Base-by-base conservation (phyloP, 1,140 invertebrate species). In the Drosophila ohnishii region DNA sequence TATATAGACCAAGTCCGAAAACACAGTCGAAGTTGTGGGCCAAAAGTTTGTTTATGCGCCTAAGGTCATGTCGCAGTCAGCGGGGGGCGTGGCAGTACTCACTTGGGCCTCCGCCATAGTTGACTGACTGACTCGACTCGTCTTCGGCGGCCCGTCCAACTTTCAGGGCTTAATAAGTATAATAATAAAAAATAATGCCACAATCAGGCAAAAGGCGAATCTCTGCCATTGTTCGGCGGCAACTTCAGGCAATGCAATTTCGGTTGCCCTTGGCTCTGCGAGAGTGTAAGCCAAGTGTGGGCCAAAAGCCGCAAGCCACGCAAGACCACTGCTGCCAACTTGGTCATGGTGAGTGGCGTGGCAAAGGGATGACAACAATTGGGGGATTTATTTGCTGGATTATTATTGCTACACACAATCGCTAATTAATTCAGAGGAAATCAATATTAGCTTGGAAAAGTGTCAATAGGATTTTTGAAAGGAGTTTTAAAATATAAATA, bases 41-140 rank as follows among this genome's bases (percentile, higher is more conserved):
- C 66, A 70, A 71, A 83, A 77, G 76, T 77, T 88, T 83, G 84
- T 76, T 80, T 83, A 80, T 80, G 83, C 83, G 84, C 84, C 84
- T 83, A 88, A 87, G 83, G 83, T 88, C 84, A 87, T 74, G 73
- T 56, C 77, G 51, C 62, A 76, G 62, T 66, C 72, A 35, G 32
- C 37, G 28, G 53, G 28, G 53, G 73, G 73, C 72, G 73, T 66
- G 73, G 73, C 73, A 11, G 9, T 16, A 47, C 47, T 53, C 59
- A 56, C 19, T 48, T 40, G 45, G 56, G 50, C 48, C 39, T 42
- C 50, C 64, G 61, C 64, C 69, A 51, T 59, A 78, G 56, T 81
- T 65, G 60, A 67, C 56, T 66, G 63, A 53, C 71, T 50, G 50
- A 40, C 77, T 60, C 14, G 32, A 53, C 32, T 53, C 50, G 16